Conservation (phyloP, 2,888 invertebrate species). For the Dione juno region DNA sequence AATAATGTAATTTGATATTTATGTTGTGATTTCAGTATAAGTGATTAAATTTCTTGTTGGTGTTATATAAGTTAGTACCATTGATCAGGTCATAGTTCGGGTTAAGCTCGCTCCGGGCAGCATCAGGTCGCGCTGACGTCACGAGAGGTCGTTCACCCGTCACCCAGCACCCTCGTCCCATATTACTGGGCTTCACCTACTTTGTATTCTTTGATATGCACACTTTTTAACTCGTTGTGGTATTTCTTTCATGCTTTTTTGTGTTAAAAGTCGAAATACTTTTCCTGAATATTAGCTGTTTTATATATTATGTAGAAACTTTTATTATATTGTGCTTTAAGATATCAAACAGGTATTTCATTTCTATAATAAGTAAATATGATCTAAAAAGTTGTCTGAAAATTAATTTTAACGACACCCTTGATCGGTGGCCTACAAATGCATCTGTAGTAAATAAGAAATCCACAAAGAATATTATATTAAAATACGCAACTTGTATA, state of each 20-base stretch:
- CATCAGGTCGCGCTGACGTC: conserved; percentile 85
- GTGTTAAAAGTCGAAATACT: not conserved
- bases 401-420: too few relatives aligned
- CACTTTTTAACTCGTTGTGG: conserved; percentile 23
- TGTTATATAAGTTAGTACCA: conserved; percentile 36
- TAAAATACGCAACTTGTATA: conserved; percentile 28
- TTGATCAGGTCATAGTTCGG: conserved; percentile 71
- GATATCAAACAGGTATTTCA: too few relatives aligned
- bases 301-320: too few relatives aligned
- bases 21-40: not conserved
- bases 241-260: conserved; percentile 16
- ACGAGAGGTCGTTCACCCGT: conserved; percentile 68
- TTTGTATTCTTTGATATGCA: conserved; percentile 42
- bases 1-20: not conserved
- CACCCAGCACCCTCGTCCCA: conserved; percentile 61
- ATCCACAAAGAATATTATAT: conserved; percentile 19
- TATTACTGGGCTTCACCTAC: conserved; percentile 57
- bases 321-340: too few relatives aligned
- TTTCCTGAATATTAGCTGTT: not conserved
- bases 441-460: not conserved
- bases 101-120: conserved; percentile 77
- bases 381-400: not conserved
- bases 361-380: too few relatives aligned
- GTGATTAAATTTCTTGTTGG: conserved; percentile 10
- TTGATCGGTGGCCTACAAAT: too few relatives aligned